Base-by-base conservation (phyloP, 2,113 vertebrate genomes). In the Amazona vittata region DNA sequence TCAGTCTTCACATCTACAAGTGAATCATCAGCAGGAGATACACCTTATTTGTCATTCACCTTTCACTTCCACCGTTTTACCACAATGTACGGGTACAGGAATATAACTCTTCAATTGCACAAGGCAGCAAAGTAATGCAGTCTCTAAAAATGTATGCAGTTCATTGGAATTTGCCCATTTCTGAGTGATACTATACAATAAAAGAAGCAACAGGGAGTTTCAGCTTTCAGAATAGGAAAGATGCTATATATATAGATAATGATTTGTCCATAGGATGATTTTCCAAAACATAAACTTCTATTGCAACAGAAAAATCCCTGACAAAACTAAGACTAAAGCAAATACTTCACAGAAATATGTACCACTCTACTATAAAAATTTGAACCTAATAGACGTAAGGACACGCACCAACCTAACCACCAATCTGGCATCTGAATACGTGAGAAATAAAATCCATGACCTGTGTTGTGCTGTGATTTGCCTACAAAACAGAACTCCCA, bases 1-100 rank as follows among this genome's bases (percentile, higher is more conserved):
- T 95, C 95, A 73, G 90, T 94, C 92, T 91, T 94, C 64, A 86
- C 55, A 64, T 90, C 74, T 52, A 78, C 71, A 43, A 47, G 52
- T 83, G 70, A 73, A 28, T 14, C 84, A 95, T 93, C 90, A 31
- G 33, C 37, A 86, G 76, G 67, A 86, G 64, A 71, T 37, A 69
- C 20, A 65, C 2, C 15, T 82, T 86, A 78, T 86, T 87, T 73
- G 21, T 86, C 44, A 57, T 59, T 77, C 43, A n/a, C 6, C 19
- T 70, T 90, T 77, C 31, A 55, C 13, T 59, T 53, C n/a, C 2
- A 69, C 44, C 25, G 20, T 57, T 77, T 93, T 88, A 65, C 15
- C 18, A 62, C 37, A 79, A 11, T 9, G 16, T 19, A 44, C 28
- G 19, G 43, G 28, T 47, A 55, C 33, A 59, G 9, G n/a, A 6